Evolutionary conservation across 2,797 vertebrate genomes (phyloP).

Genomic region (Bradypodion ventrale): DNA sequence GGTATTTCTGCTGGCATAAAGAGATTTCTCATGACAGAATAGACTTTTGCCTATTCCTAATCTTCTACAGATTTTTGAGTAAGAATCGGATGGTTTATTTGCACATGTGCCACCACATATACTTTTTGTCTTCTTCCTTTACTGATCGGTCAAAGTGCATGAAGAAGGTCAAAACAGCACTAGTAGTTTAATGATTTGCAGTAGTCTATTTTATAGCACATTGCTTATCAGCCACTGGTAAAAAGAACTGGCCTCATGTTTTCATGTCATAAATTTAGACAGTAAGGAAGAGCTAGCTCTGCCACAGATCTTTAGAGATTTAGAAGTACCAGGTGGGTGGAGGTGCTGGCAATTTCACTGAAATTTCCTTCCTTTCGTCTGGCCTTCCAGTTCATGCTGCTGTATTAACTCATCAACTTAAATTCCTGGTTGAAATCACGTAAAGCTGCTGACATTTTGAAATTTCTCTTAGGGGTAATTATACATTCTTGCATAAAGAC

Average conservation of each 20-base stretch:
- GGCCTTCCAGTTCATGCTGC: not conserved
- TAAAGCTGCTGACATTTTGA: constrained; percentile 6
- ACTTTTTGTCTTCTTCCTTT: not conserved
- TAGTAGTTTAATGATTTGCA: not conserved
- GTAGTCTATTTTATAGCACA: not conserved
- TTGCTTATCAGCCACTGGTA: not conserved
- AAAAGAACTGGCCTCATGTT: not conserved
- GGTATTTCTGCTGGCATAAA: too few relatives aligned
- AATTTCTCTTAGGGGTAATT: not conserved
- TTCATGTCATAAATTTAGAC: not conserved
- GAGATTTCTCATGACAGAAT: too few relatives aligned
- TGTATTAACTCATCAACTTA: not conserved
- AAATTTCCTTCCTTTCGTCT: not conserved
- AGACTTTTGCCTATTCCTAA: too few relatives aligned
- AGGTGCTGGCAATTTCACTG: not conserved
- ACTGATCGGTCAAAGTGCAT: not conserved
- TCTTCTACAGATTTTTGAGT: too few relatives aligned
- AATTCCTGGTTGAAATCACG: not conserved
- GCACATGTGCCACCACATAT: not conserved
- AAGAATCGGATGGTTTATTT: too few relatives aligned
- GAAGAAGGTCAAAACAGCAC: not conserved
- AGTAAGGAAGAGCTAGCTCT: not conserved
- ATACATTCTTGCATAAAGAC: not conserved
- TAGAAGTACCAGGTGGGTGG: not conserved
- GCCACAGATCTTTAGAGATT: not conserved